Evolutionary conservation across 2,888 invertebrate genomes (phyloP), one percentile per base, ranked within the genome.

Genomic region (Abrostola triplasia): DNA sequence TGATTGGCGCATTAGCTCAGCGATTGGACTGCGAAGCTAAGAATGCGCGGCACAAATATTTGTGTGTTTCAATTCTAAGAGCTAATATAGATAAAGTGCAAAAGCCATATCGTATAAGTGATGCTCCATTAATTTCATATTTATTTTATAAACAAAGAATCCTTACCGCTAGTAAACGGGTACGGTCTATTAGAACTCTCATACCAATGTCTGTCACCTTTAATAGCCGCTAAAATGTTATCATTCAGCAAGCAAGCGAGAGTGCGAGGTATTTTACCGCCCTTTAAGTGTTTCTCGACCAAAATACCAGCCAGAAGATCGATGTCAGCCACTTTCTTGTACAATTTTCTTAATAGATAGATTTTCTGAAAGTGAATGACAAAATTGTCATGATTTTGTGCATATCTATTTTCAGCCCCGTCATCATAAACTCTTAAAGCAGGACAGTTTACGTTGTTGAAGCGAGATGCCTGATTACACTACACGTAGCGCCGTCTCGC

Each of bases 261-360:
- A 12, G 97, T 98, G 0, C 97, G 97, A n/a, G 98, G 98, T 24
- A 98, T 95, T 95, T 97, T 96, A 56, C 97, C 97, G 47, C 97
- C 98, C 1, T 96, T 96, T 53, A 98, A 92, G 0, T 97, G 96
- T 64, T 96, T 95, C 86, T 98, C 98, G 0, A 42, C 96, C 63
- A 98, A 97, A 41, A 98, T 97, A 12, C 97, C 98, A 40, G 97
- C 97, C 96, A 98, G 97, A 36, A 98, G 92, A 90, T 98, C 98
- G 60, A 98, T 97, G 88, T 98, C 98, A 68, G 96, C 95, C 2
- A 97, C 97, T 87, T 97, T 95, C 0, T 74, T 64, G 64, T 88
- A 90, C 0, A 77, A 24, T 24, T 78, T 78, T 57, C 70, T 71
- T 5, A 89, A 56, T 0, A 77, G 36, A 56, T 82, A 73, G 4